Base-by-base conservation (phyloP, 2,113 vertebrate species). In the Melozone crissalis region DNA sequence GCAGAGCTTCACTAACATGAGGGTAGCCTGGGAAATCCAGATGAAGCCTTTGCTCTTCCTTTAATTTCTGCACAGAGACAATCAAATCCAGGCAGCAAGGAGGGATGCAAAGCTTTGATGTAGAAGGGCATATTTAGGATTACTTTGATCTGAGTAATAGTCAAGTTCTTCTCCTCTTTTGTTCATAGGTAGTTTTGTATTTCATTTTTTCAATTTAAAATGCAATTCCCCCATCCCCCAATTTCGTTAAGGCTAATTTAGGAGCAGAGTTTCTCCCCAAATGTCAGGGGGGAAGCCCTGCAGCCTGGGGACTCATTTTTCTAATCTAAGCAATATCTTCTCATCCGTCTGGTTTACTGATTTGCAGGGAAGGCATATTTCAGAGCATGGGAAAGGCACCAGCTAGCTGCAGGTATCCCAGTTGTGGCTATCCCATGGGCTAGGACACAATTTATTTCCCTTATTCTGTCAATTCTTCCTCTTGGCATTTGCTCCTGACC, bases 91-190 rank as follows among this genome's bases (percentile, higher is more conserved):
- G 89, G 47, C 92, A 95, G 78, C 46, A 62, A 87, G 65, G 61
- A 93, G 47, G 55, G 76, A 79, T 75, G 72, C 61, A 87, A 87
- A 67, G 85, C 88, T 94, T 86, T 94, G 86, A 67, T 84, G 72
- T 65, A 90, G 85, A 94, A 96, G 66, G 46, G 76, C 88, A 87
- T 75, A 66, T 95, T 96, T 92, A 93, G 76, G 90, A 91, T 93
- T 85, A 85, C 87, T 95, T 96, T 95, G 94, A 96, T 96, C 94
- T 72, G 57, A 96, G 8, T 81, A 96, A 86, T 62, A 95, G 84
- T n/a, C 15, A 47, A 90, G 39, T 74, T 85, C 72, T 79, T 75
- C 63, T 92, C 49, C 87, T 95, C 89, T 91, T 93, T 75, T 77
- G 47, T 72, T 93, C 69, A 82, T 33, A 37, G 41, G 73, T 61